Evolutionary conservation across 2,888 invertebrate species (phyloP).

Genomic region (Unio delphinus): DNA sequence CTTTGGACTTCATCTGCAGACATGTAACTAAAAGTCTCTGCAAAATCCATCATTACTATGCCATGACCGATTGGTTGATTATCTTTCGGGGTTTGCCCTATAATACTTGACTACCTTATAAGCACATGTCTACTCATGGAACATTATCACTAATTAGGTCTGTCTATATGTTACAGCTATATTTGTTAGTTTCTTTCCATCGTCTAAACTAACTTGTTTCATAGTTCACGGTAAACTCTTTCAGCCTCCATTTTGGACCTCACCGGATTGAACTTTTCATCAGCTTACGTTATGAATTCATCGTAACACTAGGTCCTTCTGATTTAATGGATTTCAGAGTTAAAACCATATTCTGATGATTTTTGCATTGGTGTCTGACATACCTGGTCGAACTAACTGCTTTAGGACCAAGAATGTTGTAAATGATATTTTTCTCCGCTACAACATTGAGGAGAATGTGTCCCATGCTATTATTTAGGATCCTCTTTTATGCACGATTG

Average conservation of each 20-base stretch:
- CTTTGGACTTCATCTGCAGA: slow-evolving; percentile 25
- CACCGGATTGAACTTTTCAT: background rate
- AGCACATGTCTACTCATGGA: slow-evolving; percentile 6
- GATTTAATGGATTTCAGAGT: slow-evolving; percentile 5
- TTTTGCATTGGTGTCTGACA: slow-evolving; percentile 10
- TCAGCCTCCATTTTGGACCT: background rate
- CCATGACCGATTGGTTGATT: slow-evolving; percentile 16
- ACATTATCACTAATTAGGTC: slow-evolving; percentile 3
- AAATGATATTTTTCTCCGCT: slow-evolving; percentile 2
- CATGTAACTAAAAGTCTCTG: slow-evolving; percentile 14
- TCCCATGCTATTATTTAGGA: slow-evolving; percentile 9
- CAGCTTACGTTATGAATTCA: slow-evolving; percentile 3
- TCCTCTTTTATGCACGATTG: slow-evolving; percentile 5
- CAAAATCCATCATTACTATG: slow-evolving; percentile 35
- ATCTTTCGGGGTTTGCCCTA: slow-evolving; percentile 14
- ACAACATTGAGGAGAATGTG: slow-evolving; percentile 2
- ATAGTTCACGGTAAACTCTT: slow-evolving; percentile 6
- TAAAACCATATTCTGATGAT: slow-evolving; percentile 17
- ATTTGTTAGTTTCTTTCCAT: slow-evolving; percentile 16
- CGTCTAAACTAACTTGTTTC: slow-evolving; percentile 13
- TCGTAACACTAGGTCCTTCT: slow-evolving; percentile 4
- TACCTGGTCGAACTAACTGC: slow-evolving; percentile 4
- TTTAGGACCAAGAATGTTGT: slow-evolving; percentile 10
- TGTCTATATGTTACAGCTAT: slow-evolving; percentile 7
- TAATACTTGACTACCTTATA: slow-evolving; percentile 14